Percentiles rank a stretch among this genome's conserved stretches.
Evolutionary conservation across 2,113 vertebrate species (phyloP).

Genomic region (Rana temporaria): DNA sequence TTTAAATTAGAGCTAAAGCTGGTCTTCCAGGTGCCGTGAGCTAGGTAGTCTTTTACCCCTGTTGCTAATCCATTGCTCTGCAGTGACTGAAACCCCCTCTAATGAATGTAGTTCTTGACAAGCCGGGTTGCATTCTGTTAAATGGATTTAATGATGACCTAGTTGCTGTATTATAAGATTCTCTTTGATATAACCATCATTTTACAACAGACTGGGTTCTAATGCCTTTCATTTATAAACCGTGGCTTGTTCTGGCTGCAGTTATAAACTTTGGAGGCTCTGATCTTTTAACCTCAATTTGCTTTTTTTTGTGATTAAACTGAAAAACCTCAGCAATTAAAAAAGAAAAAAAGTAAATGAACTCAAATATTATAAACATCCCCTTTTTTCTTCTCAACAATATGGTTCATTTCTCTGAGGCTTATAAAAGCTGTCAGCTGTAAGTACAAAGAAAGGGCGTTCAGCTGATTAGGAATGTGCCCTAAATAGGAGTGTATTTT

Average conservation of each 20-base stretch:
- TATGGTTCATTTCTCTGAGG: conserved; percentile 26
- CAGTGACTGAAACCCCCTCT: no score
- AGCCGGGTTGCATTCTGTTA: no score
- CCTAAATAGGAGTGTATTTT: conserved; percentile 47
- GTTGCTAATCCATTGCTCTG: no score
- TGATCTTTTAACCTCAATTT: neutral
- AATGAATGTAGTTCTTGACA: no score
- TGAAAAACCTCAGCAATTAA: neutral
- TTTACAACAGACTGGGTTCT: no score
- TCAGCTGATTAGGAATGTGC: conserved; percentile 36
- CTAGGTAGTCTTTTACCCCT: no score
- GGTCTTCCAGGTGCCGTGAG: no score
- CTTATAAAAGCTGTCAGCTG: conserved; percentile 42
- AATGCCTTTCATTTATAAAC: neutral
- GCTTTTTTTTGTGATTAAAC: conserved; percentile 5
- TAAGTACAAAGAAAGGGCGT: conserved; percentile 9
- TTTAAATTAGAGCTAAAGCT: no score
- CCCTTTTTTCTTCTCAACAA: neutral
- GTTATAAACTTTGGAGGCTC: neutral
- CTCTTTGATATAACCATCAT: no score
- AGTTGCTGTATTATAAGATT: no score
- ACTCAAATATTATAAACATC: conserved; percentile 20
- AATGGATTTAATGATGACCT: no score
- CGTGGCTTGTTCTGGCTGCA: neutral
- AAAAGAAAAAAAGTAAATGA: neutral